Base-by-base conservation (phyloP, 2,888 invertebrate species). In the Malthinus flaveolus region DNA sequence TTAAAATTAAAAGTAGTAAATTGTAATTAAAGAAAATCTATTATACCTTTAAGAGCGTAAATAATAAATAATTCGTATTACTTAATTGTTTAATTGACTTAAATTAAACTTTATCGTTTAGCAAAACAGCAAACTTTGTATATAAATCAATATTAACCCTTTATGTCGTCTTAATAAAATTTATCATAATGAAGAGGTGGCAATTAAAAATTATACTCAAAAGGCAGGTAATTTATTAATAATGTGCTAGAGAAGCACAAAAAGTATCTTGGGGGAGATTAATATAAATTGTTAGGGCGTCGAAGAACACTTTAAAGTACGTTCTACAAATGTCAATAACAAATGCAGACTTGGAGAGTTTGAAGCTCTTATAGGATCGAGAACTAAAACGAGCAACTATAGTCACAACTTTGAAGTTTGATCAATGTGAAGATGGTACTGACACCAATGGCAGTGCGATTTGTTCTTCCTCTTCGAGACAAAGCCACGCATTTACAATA, bases 381-480 rank as follows among this genome's bases (percentile, higher is more conserved):
- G 39, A 59, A 59, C 59, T 59, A 56, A 54, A 55, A 59, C 60
- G 62, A 54, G 59, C 59, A 58, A 61, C 64, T 63, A 61, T 63
- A 59, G 61, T 61, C 62, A 61, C 61, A 64, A 67, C 63, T 61
- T 66, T 68, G 66, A 68, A 68, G 64, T 68, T 68, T 68, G 68
- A 68, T 68, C 66, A 68, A 67, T 67, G 66, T 61, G 66, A 62
- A 64, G 68, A 67, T 68, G 68, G 66, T 65, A 60, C 55, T 68
- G 68, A 68, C 68, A 68, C 63, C 64, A 65, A 63, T 66, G 54
- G 66, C 56, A 55, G 34, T 49, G 56, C 56, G 54, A 63, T 65
- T 58, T 61, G 54, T 62, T 61, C 64, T 63, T 49, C 46, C 56
- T 59, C 52, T 55, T 65, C 52, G 61, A 65, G 63, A 65, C 62